Conservation (phyloP, 2,888 invertebrate species). For the Acrobeloides nanus region DNA sequence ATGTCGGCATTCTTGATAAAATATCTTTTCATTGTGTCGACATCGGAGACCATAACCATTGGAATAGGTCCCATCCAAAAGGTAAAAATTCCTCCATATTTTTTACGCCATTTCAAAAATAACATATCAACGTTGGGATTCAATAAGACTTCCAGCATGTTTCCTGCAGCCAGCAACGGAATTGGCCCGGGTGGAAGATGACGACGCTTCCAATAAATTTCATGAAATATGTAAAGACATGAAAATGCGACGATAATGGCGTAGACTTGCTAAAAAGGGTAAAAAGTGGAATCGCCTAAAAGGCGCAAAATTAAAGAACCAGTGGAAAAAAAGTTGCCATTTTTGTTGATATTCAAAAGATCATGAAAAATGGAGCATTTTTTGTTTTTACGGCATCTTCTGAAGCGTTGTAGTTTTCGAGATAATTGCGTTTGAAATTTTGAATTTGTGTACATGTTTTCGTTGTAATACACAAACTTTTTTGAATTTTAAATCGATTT, state of each 20-base stretch:
- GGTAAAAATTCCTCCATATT: conserved; percentile 44
- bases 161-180: conserved; percentile 38
- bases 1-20: conserved; percentile 45
- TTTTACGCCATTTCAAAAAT: conserved; percentile 29
- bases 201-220: conserved; percentile 38
- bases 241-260: conserved; percentile 13
- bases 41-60: conserved; percentile 44
- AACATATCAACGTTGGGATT: conserved; percentile 26
- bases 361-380: too few species aligned
- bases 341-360: too few species aligned
- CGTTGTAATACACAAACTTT: too few species aligned
- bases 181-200: conserved; percentile 39
- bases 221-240: conserved; percentile 29
- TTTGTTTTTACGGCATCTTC: too few species aligned
- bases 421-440: too few species aligned
- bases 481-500: too few species aligned
- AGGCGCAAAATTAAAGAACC: too few species aligned
- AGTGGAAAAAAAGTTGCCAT: too few species aligned
- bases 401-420: too few species aligned
- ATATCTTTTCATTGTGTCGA: conserved; percentile 35
- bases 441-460: too few species aligned
- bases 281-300: too few species aligned
- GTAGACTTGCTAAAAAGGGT: too few species aligned
- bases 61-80: conserved; percentile 52
- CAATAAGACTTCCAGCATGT: conserved; percentile 10